Base-by-base conservation (phyloP, 2,797 vertebrate genomes). In the Chrysocyon brachyurus region DNA sequence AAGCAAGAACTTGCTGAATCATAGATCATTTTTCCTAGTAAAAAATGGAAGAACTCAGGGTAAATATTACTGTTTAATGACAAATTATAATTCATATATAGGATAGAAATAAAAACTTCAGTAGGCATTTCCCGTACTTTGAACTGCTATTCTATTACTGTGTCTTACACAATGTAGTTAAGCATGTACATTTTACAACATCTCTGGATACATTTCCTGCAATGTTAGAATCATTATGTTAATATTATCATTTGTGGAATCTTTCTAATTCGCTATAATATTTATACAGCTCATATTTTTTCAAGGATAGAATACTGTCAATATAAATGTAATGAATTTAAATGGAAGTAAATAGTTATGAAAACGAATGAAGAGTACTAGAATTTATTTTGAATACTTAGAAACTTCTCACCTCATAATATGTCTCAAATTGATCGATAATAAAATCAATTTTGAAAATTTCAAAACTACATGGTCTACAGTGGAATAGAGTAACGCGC, bases 1-100 rank as follows among this genome's bases (percentile, higher is more conserved):
- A 95, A 95, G 87, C 59, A 83, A 36, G 12, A 96, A 84, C 95
- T 89, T 91, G 86, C 79, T 93, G 75, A 97, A 92, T 94, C 72
- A 87, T 94, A 82, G 64, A 93, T 24, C 9, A 78, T 28, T 63
- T 84, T 63, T 12, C 12, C 21, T 63, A 93, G 11, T 40, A 83
- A 94, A 91, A 92, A n/a, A 75, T 79, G 22, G 33, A 90, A 83
- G 21, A 64, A 33, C 15, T 87, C 12, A 57, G 3, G 72, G n/a
- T 0, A 93, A 93, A 87, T 64, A 72, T 87, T 95, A 61, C 28
- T 56, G 6, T 40, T n/a, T 66, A 92, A 3, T 63, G 17, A 19
- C 8, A 14, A 87, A 40, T 17, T 92, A 14, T 57, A 87, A 89
- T 92, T 92, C 2, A 57, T 22, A 79, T 52, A 21, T 59, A 90